Evolutionary conservation across 2,797 vertebrate species (phyloP).

Genomic region (Pipistrellus pygmaeus): DNA sequence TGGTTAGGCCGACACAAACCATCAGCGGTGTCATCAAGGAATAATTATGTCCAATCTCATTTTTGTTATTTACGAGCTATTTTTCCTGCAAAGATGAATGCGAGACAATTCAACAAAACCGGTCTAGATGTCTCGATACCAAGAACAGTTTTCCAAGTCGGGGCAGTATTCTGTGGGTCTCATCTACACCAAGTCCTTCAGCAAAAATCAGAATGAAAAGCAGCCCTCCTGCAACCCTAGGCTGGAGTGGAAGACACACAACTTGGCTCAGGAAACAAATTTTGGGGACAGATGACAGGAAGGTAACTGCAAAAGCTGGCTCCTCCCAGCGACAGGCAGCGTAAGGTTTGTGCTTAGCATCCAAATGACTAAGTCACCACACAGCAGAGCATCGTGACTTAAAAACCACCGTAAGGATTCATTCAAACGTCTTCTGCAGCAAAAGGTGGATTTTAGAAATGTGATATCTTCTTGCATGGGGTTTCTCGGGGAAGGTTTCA

Average conservation of each 20-base stretch:
- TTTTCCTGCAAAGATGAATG: slow-evolving; percentile 20
- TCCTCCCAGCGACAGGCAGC: background rate
- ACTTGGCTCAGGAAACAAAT: background rate
- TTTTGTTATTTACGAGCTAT: background rate
- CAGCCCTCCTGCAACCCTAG: background rate
- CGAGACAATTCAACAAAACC: slow-evolving; percentile 31
- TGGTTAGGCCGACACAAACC: background rate
- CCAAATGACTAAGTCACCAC: background rate
- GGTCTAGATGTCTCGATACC: background rate
- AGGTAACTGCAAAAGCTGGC: background rate
- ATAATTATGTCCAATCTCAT: background rate
- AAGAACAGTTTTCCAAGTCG: slow-evolving; percentile 36
- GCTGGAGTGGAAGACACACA: background rate
- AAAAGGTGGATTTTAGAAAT: background rate
- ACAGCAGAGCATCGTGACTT: background rate
- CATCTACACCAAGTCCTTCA: slow-evolving; percentile 1
- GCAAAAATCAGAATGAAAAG: slow-evolving; percentile 20
- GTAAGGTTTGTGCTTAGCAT: background rate
- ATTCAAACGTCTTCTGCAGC: background rate
- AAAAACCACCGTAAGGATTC: background rate
- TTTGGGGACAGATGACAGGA: background rate
- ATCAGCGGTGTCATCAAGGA: background rate
- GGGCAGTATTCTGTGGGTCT: background rate
- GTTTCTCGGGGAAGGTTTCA: background rate
- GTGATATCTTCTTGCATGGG: background rate